Percentiles rank a stretch among this genome's conserved stretches.
Conservation (phyloP, 2,113 vertebrate genomes). For the Polyodon spathula region DNA sequence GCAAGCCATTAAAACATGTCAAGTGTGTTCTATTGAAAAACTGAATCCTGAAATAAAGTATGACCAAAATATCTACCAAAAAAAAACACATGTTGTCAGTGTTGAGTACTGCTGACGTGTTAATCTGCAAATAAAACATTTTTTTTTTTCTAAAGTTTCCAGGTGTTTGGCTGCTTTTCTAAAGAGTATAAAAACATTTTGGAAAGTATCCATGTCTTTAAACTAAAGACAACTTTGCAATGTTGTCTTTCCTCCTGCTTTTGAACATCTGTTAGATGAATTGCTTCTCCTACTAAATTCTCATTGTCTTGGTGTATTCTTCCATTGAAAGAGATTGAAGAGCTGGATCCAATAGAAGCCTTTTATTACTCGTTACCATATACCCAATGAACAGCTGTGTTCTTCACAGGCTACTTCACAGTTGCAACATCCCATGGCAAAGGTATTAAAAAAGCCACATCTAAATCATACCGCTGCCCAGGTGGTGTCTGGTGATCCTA, state of each 20-base stretch:
- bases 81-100: not conserved
- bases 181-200: constrained; percentile 23
- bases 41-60: not conserved
- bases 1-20: too few relatives aligned
- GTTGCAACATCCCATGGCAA: constrained; percentile 17
- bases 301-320: constrained; percentile 21
- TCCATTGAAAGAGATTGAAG: constrained; percentile 15
- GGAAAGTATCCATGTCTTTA: not conserved
- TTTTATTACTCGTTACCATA: constrained; percentile 36
- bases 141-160: constrained; percentile 17
- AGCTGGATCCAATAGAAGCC: constrained; percentile 7
- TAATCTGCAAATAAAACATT: constrained; percentile 6
- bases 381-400: constrained; percentile 25
- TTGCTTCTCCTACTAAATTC: constrained; percentile 9
- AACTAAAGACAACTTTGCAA: constrained; percentile 11
- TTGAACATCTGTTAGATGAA: constrained; percentile 33
- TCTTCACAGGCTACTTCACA: constrained; percentile 16
- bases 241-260: constrained; percentile 5
- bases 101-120: not conserved
- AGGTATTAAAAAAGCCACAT: constrained; percentile 43
- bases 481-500: constrained; percentile 24
- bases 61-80: too few relatives aligned
- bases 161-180: constrained; percentile 38
- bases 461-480: constrained; percentile 31
- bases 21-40: too few relatives aligned